Conservation (phyloP, 23 tunicate species). For the Trididemnum clinides region DNA sequence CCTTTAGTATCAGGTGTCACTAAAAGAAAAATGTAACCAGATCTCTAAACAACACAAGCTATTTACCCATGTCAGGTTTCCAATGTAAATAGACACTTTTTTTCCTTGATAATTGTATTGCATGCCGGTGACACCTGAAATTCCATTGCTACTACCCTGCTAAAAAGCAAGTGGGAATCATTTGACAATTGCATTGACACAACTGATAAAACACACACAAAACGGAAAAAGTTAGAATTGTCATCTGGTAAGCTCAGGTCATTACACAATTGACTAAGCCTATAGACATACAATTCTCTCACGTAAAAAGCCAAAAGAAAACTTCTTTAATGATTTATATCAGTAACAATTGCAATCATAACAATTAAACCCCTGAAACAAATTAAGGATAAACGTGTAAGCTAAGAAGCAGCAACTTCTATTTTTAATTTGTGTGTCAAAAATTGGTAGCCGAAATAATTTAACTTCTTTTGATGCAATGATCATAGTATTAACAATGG, state of each 20-base stretch:
- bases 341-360: too few relatives aligned
- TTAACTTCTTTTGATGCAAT: too few relatives aligned
- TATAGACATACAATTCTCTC: too few relatives aligned
- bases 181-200: background rate
- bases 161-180: background rate
- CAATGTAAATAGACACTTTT: constrained; percentile 94
- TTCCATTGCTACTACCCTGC: constrained; percentile 60
- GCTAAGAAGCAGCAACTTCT: too few relatives aligned
- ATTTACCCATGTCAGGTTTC: constrained; percentile 92
- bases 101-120: constrained; percentile 93
- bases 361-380: too few relatives aligned
- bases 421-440: too few relatives aligned
- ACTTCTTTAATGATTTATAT: too few relatives aligned
- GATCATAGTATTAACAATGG: too few relatives aligned
- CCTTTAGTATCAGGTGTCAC: background rate
- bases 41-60: background rate
- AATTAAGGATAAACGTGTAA: too few relatives aligned
- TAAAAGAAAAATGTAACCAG: too few relatives aligned
- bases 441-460: too few relatives aligned
- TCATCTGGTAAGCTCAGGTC: background rate
- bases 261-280: background rate
- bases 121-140: constrained; percentile 22
- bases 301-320: too few relatives aligned
- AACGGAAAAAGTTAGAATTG: background rate
- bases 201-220: background rate